Evolutionary conservation across 2,888 invertebrate genomes (phyloP).

Genomic region (Formica aserva): DNA sequence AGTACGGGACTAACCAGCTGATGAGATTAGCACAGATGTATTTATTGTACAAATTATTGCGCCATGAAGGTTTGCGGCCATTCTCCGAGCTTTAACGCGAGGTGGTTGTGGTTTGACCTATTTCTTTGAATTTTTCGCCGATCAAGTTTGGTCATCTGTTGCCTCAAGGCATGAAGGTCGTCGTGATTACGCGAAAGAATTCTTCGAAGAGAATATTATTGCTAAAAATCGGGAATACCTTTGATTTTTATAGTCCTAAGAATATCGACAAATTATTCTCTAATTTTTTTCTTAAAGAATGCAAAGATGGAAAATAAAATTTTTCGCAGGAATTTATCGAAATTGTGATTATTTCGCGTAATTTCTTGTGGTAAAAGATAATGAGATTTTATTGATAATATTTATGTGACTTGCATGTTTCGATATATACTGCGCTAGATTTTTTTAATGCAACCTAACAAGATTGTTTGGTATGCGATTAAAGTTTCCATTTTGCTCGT

Average conservation of each 20-base stretch:
- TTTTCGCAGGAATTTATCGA: neutral
- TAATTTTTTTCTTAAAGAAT: neutral
- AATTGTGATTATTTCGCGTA: neutral
- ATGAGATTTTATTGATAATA: neutral
- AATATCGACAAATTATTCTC: neutral
- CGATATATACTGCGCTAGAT: neutral
- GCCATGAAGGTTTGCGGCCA: conserved; percentile 23
- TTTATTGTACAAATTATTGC: conserved; percentile 67
- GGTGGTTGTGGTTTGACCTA: conserved; percentile 29
- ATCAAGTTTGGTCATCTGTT: conserved; percentile 16
- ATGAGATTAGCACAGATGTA: conserved; percentile 65
- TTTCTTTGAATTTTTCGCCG: conserved; percentile 42
- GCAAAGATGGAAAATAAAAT: neutral
- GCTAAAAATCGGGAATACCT: neutral
- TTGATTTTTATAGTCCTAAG: neutral
- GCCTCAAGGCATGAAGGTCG: conserved; percentile 22
- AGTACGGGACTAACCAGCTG: conserved; percentile 52
- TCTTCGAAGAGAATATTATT: neutral
- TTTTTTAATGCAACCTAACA: neutral
- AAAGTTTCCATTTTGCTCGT: neutral
- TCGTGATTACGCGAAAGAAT: neutral
- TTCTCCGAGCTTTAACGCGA: conserved; percentile 18
- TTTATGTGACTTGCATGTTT: neutral
- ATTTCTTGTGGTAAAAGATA: neutral
- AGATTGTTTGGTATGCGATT: neutral